A percentile compares a stretch with the other conserved stretches of the same genome.
These are phyloP conservation scores for Sthenelais limicola DNA, from an alignment of 2,888 invertebrate species.

Conservation along the genomic window DNA sequence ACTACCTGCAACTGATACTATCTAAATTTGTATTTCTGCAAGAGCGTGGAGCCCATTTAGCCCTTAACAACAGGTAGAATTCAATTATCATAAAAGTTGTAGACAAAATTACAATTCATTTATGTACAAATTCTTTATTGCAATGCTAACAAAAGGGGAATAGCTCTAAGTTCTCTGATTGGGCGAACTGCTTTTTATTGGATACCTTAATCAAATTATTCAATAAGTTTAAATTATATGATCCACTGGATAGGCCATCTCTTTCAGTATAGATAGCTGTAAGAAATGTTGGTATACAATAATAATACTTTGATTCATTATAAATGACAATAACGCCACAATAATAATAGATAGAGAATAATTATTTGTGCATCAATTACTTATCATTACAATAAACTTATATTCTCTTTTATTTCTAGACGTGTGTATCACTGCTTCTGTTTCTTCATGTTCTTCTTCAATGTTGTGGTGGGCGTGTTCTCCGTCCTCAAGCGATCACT, in stretches of 20 bases:
- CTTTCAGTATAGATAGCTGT: not conserved
- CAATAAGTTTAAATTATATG: too few relatives aligned
- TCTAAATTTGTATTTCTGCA: slow-evolving; percentile 28
- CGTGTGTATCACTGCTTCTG: slow-evolving; percentile 55
- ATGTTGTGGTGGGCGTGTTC: slow-evolving; percentile 56
- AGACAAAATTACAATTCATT: not conserved
- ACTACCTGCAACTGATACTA: not conserved
- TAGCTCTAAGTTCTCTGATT: too few relatives aligned
- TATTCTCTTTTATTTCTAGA: slow-evolving; percentile 47
- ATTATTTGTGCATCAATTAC: too few relatives aligned
- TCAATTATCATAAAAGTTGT: not conserved
- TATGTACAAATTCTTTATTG: too few relatives aligned
- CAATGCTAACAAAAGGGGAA: too few relatives aligned
- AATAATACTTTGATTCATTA: too few relatives aligned
- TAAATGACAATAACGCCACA: too few relatives aligned
- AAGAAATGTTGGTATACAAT: not conserved
- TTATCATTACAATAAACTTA: too few relatives aligned
- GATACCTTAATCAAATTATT: too few relatives aligned
- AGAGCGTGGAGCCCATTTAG: slow-evolving; percentile 19
- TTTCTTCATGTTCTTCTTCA: slow-evolving; percentile 59
- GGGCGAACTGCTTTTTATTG: too few relatives aligned
- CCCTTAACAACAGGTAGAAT: slow-evolving; percentile 31
- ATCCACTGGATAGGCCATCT: too few relatives aligned
- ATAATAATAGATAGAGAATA: too few relatives aligned
- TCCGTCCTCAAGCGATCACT: slow-evolving; percentile 52